Evolutionary conservation across 1,140 invertebrate genomes (phyloP).

Genomic region (Glossosoma conforme): DNA sequence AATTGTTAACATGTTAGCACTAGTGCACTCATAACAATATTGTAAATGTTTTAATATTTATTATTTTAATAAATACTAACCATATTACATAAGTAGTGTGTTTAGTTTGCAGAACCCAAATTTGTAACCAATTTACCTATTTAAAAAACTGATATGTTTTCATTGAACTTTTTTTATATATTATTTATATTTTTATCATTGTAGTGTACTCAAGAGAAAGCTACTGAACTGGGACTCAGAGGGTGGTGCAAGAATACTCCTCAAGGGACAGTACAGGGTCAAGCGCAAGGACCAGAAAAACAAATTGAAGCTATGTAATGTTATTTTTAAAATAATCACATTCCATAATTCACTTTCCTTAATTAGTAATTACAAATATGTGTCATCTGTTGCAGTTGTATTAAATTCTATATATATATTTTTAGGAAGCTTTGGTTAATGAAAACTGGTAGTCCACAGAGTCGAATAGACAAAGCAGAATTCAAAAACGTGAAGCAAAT

Average conservation of each 20-base stretch:
- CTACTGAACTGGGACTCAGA: conserved; percentile 57
- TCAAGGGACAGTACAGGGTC: conserved; percentile 64
- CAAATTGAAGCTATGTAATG: conserved; percentile 66
- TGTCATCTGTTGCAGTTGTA: conserved; percentile 4
- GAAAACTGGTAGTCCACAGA: conserved; percentile 56
- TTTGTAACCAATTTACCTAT: not conserved
- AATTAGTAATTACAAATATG: not conserved
- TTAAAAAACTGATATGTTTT: not conserved
- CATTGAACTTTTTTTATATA: conserved; percentile 3
- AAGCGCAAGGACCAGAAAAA: conserved; percentile 58
- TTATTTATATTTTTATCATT: conserved; percentile 18
- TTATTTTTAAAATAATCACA: conserved; percentile 1
- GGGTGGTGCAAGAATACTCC: conserved; percentile 77
- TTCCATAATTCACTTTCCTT: too few species aligned
- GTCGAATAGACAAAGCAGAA: conserved; percentile 55
- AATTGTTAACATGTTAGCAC: too few species aligned
- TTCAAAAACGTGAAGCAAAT: conserved; percentile 55
- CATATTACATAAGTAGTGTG: not conserved
- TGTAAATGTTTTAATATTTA: not conserved
- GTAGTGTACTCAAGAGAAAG: conserved; percentile 63
- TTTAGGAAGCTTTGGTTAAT: conserved; percentile 61
- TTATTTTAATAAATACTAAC: not conserved
- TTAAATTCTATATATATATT: conserved; percentile 27
- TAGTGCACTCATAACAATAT: too few species aligned
- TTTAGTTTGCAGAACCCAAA: not conserved